Percentiles rank a stretch among this genome's conserved stretches.
Conservation (phyloP, 2,797 vertebrate species). For the Picus viridis region DNA sequence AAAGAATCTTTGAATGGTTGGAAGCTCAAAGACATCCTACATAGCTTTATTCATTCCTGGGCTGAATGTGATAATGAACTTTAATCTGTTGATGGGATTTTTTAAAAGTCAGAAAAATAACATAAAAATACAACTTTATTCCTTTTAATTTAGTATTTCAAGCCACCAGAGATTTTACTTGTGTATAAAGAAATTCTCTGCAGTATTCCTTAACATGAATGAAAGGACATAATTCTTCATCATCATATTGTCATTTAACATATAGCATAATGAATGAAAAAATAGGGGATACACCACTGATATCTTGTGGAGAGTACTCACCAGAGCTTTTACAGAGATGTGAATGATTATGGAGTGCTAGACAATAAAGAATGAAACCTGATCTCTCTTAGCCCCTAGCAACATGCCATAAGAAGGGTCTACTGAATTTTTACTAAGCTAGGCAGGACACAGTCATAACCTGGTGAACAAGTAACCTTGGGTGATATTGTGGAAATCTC, state of each 20-base stretch:
- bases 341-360: not conserved
- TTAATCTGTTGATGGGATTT: not conserved
- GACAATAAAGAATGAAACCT: not conserved
- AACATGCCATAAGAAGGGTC: not conserved
- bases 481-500: not conserved
- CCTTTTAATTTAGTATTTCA: not conserved
- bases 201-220: not conserved
- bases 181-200: not conserved
- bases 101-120: not conserved
- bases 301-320: not conserved
- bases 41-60: not conserved
- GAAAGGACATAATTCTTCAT: not conserved
- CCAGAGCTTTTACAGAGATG: not conserved
- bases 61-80: not conserved
- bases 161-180: not conserved
- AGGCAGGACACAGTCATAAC: not conserved
- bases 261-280: not conserved
- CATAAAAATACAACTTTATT: not conserved
- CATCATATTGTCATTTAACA: not conserved
- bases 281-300: not conserved
- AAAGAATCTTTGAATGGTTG: not conserved
- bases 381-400: not conserved
- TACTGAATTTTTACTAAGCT: not conserved
- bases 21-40: not conserved
- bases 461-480: not conserved